Percentiles rank a stretch among this genome's conserved stretches.
Conservation (phyloP, 2,888 invertebrate species). For the Cepaea hortensis region DNA sequence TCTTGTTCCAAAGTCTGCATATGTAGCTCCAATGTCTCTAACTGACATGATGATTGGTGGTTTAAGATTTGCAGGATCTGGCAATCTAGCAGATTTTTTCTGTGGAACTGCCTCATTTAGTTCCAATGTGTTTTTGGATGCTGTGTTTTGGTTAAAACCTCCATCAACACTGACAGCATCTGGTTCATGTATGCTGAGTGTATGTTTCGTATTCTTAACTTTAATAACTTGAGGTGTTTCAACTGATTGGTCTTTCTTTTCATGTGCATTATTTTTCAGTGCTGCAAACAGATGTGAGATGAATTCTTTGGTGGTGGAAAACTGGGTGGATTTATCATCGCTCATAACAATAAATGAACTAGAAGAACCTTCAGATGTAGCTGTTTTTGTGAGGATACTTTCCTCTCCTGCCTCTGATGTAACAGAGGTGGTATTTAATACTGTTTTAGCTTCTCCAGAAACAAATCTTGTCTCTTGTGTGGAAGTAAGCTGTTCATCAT, state of each 20-base stretch:
- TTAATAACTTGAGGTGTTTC: background rate
- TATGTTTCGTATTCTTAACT: background rate
- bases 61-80: background rate
- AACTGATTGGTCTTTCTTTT: background rate
- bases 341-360: background rate
- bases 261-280: background rate
- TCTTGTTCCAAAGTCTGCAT: background rate
- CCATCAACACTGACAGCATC: background rate
- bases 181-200: background rate
- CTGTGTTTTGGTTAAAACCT: background rate
- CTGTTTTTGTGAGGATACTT: background rate
- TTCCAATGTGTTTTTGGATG: background rate
- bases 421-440: background rate
- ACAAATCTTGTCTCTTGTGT: too few relatives aligned
- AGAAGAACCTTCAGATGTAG: background rate
- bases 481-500: background rate
- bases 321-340: background rate
- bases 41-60: constrained; percentile 32
- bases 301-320: background rate
- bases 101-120: background rate
- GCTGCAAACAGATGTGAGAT: constrained; percentile 19
- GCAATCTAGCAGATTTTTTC: background rate
- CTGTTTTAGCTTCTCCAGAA: background rate
- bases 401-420: background rate
- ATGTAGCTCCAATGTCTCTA: constrained; percentile 18